Conservation (phyloP, 2,888 invertebrate species). For the Dolichopus griseipennis region DNA sequence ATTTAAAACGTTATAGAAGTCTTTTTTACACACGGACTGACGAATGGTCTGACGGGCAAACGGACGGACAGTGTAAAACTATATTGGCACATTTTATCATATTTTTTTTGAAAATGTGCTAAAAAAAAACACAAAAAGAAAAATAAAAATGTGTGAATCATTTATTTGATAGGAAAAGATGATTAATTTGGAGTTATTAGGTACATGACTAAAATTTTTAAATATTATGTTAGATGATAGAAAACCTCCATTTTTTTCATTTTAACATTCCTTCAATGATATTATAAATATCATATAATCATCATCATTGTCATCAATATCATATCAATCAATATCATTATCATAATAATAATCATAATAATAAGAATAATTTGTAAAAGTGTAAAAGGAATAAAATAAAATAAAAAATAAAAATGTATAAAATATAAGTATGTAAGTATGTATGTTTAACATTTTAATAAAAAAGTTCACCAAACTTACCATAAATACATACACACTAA, state of each 20-base stretch:
- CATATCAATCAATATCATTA: not conserved
- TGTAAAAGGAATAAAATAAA: not conserved
- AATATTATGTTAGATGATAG: constrained; percentile 17
- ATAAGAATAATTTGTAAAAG: not conserved
- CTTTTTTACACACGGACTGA: too few relatives aligned
- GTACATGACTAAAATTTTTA: constrained; percentile 45
- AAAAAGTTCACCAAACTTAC: too few relatives aligned
- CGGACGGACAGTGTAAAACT: too few relatives aligned
- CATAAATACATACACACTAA: too few relatives aligned
- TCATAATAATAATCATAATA: not conserved
- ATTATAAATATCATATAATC: not conserved
- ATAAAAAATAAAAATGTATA: too few relatives aligned
- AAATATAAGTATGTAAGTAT: too few relatives aligned
- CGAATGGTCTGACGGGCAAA: too few relatives aligned
- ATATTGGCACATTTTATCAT: too few relatives aligned
- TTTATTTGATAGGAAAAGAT: constrained; percentile 38
- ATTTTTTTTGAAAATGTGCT: too few relatives aligned
- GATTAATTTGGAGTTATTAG: constrained; percentile 45
- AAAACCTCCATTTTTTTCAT: not conserved
- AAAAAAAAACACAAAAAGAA: too few relatives aligned
- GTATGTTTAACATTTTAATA: not conserved
- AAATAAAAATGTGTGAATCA: constrained; percentile 25
- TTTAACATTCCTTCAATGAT: not conserved
- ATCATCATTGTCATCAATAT: not conserved
- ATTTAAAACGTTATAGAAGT: too few relatives aligned